Conservation (phyloP, 92 coral and sea anemone species). For the Pocillopora meandrina region DNA sequence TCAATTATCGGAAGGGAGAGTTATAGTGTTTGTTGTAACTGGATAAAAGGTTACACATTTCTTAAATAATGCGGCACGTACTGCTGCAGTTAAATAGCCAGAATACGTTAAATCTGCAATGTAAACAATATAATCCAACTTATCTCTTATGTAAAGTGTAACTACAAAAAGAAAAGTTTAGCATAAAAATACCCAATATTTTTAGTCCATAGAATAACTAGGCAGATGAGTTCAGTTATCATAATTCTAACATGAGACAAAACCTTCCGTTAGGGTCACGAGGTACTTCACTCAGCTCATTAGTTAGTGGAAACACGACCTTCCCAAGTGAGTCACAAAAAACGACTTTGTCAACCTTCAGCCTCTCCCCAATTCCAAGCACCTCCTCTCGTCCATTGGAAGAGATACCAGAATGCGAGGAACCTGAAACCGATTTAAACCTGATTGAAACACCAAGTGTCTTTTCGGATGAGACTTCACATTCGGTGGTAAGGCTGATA, state of each 20-base stretch:
- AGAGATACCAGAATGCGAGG: not conserved
- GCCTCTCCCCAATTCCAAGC: constrained; percentile 2
- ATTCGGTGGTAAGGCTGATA: constrained; percentile 34
- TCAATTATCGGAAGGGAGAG: no score
- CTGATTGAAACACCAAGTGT: constrained; percentile 34
- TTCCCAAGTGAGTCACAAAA: constrained; percentile 16
- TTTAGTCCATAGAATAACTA: not conserved
- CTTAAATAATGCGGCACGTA: no score
- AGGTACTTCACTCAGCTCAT: not conserved
- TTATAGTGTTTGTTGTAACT: no score
- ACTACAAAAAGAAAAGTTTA: not conserved
- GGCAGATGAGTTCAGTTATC: not conserved
- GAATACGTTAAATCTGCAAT: no score
- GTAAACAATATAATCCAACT: no score
- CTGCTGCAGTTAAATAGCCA: no score
- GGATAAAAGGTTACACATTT: no score
- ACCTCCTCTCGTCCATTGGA: constrained; percentile 6
- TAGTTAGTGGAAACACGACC: not conserved
- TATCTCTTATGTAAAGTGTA: no score
- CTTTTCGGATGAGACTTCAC: constrained; percentile 41
- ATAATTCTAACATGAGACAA: not conserved
- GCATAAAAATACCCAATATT: not conserved
- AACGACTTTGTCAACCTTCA: not conserved
- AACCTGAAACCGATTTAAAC: constrained; percentile 27
- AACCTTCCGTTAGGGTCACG: not conserved